Evolutionary conservation across 2,888 invertebrate species (phyloP).

Genomic region (Drosophila pseudotalamancana): DNA sequence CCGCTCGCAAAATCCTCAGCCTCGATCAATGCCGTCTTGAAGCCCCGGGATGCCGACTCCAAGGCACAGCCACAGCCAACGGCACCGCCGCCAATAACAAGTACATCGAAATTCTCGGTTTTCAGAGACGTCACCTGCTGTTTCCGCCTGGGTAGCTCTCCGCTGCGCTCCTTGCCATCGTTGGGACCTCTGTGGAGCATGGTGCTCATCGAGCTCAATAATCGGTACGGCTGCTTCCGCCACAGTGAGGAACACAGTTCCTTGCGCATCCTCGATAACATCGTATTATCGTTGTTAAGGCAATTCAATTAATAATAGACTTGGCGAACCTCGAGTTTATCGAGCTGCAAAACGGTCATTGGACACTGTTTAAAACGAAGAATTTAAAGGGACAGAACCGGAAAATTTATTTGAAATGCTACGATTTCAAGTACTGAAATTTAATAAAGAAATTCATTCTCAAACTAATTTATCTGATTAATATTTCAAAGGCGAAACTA

Average conservation of each 20-base stretch:
- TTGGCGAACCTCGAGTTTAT: neutral
- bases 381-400: conserved; percentile 8
- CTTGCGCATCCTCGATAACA: conserved; percentile 15
- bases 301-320: neutral
- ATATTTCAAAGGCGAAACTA: neutral
- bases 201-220: neutral
- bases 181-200: neutral
- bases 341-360: conserved; percentile 4
- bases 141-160: conserved; percentile 88
- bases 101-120: conserved; percentile 93
- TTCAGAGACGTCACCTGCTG: conserved; percentile 92
- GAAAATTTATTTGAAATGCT: neutral
- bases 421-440: neutral
- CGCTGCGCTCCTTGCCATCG: neutral
- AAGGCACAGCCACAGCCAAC: conserved; percentile 98
- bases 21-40: conserved; percentile 97
- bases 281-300: neutral
- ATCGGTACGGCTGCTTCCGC: neutral
- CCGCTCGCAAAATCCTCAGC: conserved; percentile 98
- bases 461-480: neutral
- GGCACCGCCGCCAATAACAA: conserved; percentile 98
- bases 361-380: neutral
- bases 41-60: conserved; percentile 96
- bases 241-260: neutral
- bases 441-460: neutral